phyloP scores from a whole-genome alignment of 1,140 invertebrate genomes.

The Physella acuta region DNA sequence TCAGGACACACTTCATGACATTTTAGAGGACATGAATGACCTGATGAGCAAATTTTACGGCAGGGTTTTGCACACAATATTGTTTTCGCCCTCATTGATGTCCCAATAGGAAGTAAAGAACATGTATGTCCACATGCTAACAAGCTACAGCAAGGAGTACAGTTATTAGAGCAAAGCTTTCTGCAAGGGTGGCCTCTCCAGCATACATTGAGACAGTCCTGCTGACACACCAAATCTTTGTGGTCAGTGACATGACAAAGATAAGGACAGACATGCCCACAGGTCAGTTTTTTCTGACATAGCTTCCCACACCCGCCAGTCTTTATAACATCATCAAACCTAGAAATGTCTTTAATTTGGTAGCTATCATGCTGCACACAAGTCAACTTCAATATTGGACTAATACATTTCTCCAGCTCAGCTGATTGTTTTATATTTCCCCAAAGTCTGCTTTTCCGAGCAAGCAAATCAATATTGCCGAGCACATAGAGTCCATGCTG shows the following conservation, averaged over 20 bases:
- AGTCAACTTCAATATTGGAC: not conserved
- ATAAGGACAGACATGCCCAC: not conserved
- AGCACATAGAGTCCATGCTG: not conserved
- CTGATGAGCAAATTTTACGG: not conserved
- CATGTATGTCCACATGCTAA: no score
- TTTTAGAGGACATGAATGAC: conserved; percentile 77
- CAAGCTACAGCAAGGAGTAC: not conserved
- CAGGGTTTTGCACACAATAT: not conserved
- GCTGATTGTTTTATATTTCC: not conserved
- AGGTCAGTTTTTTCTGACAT: not conserved
- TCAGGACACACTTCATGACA: conserved; percentile 64
- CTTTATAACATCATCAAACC: conserved; percentile 4
- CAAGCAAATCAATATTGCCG: not conserved
- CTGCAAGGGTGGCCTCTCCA: not conserved
- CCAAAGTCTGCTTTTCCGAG: not conserved
- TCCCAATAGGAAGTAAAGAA: no score
- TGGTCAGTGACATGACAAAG: not conserved
- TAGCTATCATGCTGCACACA: not conserved
- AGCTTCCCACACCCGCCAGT: not conserved
- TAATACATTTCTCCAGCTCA: not conserved
- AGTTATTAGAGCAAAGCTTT: not conserved
- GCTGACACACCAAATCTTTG: not conserved
- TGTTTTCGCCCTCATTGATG: no score
- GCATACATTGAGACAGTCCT: not conserved
- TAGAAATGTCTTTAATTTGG: not conserved